These are phyloP conservation scores for Pteruthius melanotis DNA, from an alignment of 2,113 vertebrate species.

Conservation along the genomic window DNA sequence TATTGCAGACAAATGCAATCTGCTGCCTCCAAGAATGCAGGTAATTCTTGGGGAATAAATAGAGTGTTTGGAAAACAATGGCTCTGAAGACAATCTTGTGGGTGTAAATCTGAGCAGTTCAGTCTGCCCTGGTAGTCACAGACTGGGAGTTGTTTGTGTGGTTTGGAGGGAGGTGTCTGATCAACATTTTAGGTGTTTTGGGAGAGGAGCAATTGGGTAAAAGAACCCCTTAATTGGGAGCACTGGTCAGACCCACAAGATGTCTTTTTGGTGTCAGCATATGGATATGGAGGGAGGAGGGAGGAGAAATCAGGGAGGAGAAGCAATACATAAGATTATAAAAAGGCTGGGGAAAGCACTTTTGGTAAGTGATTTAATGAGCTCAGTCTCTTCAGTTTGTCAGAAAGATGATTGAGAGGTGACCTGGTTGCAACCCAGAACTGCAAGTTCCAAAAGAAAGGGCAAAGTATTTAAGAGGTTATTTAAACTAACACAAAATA, in stretches of 20 bases:
- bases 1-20: conserved; percentile 8
- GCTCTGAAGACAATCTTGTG: neutral
- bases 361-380: conserved; percentile 3
- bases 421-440: neutral
- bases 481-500: neutral
- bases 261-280: neutral
- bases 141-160: neutral
- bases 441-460: neutral
- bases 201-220: neutral
- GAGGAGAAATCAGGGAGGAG: neutral
- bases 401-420: conserved; percentile 11
- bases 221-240: neutral
- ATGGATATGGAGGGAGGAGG: too few species aligned
- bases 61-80: neutral
- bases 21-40: neutral
- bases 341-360: neutral
- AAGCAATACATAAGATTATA: neutral
- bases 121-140: neutral
- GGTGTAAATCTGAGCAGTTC: neutral
- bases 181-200: neutral
- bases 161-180: neutral
- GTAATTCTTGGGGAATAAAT: neutral
- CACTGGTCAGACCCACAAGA: neutral
- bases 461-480: neutral
- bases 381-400: neutral